Percentiles rank a stretch among this genome's conserved stretches.
These are phyloP conservation scores for Melanchra persicariae DNA, from an alignment of 2,888 invertebrate species.

Conservation along the genomic window DNA sequence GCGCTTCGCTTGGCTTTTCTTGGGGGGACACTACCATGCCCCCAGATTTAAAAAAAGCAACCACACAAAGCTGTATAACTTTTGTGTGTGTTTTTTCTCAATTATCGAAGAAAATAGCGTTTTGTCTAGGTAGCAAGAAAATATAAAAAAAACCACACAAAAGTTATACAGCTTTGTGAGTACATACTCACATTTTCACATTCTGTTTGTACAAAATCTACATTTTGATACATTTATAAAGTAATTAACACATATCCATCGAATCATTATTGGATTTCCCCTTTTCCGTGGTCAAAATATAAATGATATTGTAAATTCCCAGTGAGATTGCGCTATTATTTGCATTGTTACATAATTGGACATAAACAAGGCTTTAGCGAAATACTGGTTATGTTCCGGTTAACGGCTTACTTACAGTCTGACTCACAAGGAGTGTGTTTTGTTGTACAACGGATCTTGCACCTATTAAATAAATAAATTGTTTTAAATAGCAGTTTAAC, in stretches of 20 bases:
- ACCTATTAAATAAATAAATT: background rate
- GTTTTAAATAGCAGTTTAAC: background rate
- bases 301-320: constrained; percentile 43
- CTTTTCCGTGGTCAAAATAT: constrained; percentile 17
- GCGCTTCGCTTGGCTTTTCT: no score
- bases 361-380: constrained; percentile 31
- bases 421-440: constrained; percentile 20
- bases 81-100: no score
- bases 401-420: constrained; percentile 22
- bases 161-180: no score
- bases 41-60: no score
- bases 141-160: no score
- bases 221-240: constrained; percentile 2
- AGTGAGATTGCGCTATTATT: constrained; percentile 39
- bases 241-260: background rate
- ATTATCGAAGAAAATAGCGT: no score
- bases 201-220: background rate
- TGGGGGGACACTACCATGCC: no score
- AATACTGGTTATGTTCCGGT: constrained; percentile 54
- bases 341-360: constrained; percentile 43
- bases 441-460: background rate
- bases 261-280: constrained; percentile 28
- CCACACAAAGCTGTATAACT: no score
- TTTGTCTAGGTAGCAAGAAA: no score
- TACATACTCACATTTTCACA: background rate